Evolutionary conservation across 1,140 invertebrate genomes (phyloP).

Genomic region (Globodera rostochiensis): DNA sequence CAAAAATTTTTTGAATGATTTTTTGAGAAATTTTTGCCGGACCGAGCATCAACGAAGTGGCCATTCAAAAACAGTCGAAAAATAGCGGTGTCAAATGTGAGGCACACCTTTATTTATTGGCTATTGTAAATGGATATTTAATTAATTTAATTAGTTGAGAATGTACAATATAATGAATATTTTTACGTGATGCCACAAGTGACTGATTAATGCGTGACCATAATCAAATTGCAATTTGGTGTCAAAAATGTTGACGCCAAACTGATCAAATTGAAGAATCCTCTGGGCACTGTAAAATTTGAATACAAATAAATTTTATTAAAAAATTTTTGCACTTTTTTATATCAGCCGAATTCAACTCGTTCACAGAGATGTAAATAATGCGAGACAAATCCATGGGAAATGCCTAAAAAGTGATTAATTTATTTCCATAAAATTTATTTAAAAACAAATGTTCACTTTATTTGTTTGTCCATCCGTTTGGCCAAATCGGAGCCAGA

Average conservation of each 20-base stretch:
- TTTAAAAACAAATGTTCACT: neutral
- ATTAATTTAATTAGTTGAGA: too few relatives aligned
- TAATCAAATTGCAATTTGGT: neutral
- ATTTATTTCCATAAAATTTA: neutral
- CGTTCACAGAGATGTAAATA: neutral
- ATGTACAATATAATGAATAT: neutral
- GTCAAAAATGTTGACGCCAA: constrained; percentile 1
- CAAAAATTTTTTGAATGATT: neutral
- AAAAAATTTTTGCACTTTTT: neutral
- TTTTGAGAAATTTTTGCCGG: neutral
- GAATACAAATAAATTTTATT: neutral
- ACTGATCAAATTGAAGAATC: constrained; percentile 5
- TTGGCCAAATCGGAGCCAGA: constrained; percentile 16
- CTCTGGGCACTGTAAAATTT: neutral
- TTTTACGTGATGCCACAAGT: constrained; percentile 14
- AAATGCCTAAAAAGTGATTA: neutral
- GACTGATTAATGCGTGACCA: neutral
- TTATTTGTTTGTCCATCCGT: constrained; percentile 4
- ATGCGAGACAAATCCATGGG: neutral
- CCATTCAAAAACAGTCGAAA: constrained; percentile 1
- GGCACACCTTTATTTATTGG: neutral
- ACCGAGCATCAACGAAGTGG: neutral
- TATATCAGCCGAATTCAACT: neutral
- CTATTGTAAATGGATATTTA: too few relatives aligned
- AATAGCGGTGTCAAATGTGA: neutral